Evolutionary conservation across 2,797 vertebrate species (phyloP).

Genomic region (Karalla daura): DNA sequence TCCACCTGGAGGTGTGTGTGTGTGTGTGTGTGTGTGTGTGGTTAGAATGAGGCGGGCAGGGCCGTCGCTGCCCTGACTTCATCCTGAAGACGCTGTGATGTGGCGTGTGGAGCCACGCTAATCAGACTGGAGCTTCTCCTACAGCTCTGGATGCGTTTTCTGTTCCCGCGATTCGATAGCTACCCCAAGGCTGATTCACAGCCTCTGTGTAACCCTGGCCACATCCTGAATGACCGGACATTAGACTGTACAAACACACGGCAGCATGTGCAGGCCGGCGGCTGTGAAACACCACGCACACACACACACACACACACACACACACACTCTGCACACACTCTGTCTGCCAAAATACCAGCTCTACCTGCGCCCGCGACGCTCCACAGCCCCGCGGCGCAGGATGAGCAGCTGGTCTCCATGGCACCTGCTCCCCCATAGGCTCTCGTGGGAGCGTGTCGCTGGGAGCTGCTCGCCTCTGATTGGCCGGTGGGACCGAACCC

Average conservation of each 20-base stretch:
- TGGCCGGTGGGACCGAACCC: constrained; percentile 43
- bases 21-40: no score
- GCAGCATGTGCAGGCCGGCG: background rate
- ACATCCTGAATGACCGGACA: constrained; percentile 47
- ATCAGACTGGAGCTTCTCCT: background rate
- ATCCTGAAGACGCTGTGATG: background rate
- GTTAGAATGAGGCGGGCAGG: no score
- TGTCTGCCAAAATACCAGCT: constrained; percentile 29
- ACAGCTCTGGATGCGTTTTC: background rate
- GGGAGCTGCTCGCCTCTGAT: constrained; percentile 46
- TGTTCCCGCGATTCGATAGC: background rate
- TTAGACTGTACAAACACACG: constrained; percentile 36
- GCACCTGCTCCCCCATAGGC: constrained; percentile 54
- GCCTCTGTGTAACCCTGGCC: constrained; percentile 19
- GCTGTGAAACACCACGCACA: constrained; percentile 47
- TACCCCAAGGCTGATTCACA: constrained; percentile 38
- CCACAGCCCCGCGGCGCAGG: constrained; percentile 42
- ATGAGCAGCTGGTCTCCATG: constrained; percentile 72
- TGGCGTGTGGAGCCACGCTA: background rate
- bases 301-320: no score
- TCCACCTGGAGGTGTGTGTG: no score
- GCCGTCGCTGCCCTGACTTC: constrained; percentile 11
- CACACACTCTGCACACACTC: constrained; percentile 13
- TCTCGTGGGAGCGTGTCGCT: constrained; percentile 25
- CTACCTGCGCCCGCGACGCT: constrained; percentile 39